Conservation (phyloP, 2,888 invertebrate species). For the Enchytraeus crypticus region DNA sequence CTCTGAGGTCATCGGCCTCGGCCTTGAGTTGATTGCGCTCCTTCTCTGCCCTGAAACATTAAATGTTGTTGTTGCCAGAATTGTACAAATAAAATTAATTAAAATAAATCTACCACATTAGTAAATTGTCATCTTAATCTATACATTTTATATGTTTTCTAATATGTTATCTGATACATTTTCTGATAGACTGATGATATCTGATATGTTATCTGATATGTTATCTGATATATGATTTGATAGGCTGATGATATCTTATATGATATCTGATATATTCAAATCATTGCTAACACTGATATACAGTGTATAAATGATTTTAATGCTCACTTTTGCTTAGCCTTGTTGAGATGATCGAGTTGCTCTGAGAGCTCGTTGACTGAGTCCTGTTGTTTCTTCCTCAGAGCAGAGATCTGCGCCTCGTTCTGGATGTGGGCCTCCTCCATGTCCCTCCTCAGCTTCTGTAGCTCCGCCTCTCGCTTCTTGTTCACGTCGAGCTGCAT, state of each 20-base stretch:
- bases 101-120: no score
- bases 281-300: no score
- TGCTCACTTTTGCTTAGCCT: constrained; percentile 87
- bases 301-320: neutral
- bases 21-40: constrained; percentile 95
- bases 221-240: no score
- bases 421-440: constrained; percentile 99
- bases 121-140: no score
- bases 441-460: constrained; percentile 91
- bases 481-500: constrained; percentile 86
- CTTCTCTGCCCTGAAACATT: constrained; percentile 59
- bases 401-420: constrained; percentile 87
- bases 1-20: constrained; percentile 95
- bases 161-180: no score
- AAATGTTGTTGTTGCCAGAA: no score
- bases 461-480: constrained; percentile 97
- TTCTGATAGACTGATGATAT: no score
- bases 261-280: no score
- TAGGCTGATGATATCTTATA: no score
- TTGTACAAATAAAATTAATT: no score
- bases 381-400: constrained; percentile 99
- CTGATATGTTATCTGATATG: no score
- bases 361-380: constrained; percentile 98
- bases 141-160: no score
- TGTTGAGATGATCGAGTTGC: constrained; percentile 99